phyloP scores from a whole-genome alignment of 2,797 vertebrate species.

The Brachymystax lenok region DNA sequence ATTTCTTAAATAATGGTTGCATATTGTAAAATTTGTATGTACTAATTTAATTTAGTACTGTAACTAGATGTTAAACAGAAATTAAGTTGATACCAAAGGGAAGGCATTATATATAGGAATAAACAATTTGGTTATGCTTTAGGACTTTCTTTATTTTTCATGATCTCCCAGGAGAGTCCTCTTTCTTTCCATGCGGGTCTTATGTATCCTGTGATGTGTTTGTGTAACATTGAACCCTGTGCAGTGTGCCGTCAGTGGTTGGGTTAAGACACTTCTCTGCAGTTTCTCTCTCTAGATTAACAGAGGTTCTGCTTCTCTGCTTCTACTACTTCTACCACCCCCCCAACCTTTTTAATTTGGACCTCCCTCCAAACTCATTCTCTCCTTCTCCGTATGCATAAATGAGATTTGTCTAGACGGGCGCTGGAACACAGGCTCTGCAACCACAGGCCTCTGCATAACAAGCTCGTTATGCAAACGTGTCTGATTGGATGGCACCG shows the following conservation, averaged over 20 bases:
- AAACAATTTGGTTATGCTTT: conserved; percentile 34
- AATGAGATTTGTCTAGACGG: conserved; percentile 85
- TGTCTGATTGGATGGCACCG: conserved; percentile 79
- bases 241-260: conserved; percentile 5
- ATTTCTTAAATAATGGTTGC: not conserved
- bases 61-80: not conserved
- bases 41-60: not conserved
- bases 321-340: conserved; percentile 35
- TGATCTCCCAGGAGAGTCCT: conserved; percentile 47
- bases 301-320: conserved; percentile 53
- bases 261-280: conserved; percentile 15
- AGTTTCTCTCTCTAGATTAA: conserved; percentile 43
- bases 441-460: conserved; percentile 79
- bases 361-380: conserved; percentile 2
- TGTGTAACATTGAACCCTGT: conserved; percentile 53
- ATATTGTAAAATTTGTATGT: not conserved
- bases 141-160: conserved; percentile 51
- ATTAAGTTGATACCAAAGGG: not conserved
- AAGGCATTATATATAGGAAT: not conserved
- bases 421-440: conserved; percentile 71
- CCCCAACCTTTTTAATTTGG: conserved; percentile 32
- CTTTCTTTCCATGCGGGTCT: conserved; percentile 37
- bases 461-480: conserved; percentile 84
- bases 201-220: conserved; percentile 33
- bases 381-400: conserved; percentile 68